A percentile compares a stretch with the other conserved stretches of the same genome.
Evolutionary conservation across 1,140 invertebrate genomes (phyloP).

Genomic region (Nasonia longicornis): DNA sequence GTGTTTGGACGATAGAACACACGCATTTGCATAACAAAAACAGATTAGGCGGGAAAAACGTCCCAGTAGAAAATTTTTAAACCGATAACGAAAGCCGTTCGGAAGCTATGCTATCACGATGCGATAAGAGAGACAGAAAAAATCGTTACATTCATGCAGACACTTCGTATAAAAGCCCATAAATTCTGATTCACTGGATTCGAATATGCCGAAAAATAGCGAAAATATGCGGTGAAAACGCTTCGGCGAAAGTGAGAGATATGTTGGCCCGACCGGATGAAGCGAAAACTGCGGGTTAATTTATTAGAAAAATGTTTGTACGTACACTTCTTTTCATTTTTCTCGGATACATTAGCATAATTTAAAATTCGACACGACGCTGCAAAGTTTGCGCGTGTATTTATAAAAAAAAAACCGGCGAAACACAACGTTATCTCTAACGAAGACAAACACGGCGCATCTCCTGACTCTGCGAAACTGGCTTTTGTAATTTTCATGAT

Average conservation of each 20-base stretch:
- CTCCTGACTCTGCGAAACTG: not conserved
- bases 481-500: not conserved
- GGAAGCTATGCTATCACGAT: not conserved
- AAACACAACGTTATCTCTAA: not conserved
- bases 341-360: not conserved
- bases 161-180: not conserved
- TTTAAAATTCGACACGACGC: not conserved
- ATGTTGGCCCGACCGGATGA: not conserved
- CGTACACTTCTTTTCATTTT: not conserved
- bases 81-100: slow-evolving; percentile 9
- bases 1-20: not conserved
- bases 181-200: slow-evolving; percentile 7
- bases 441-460: not conserved
- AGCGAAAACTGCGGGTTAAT: too few relatives aligned
- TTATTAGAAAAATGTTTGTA: not conserved
- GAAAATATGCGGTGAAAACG: not conserved
- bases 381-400: too few relatives aligned
- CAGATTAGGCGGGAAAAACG: not conserved
- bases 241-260: not conserved
- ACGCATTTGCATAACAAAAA: not conserved
- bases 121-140: not conserved
- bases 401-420: not conserved
- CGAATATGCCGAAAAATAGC: not conserved
- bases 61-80: not conserved
- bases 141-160: not conserved